Percentiles rank a stretch among this genome's conserved stretches.
phyloP scores from a whole-genome alignment of 2,797 vertebrate genomes.

The Hapalemur alaotrensis region DNA sequence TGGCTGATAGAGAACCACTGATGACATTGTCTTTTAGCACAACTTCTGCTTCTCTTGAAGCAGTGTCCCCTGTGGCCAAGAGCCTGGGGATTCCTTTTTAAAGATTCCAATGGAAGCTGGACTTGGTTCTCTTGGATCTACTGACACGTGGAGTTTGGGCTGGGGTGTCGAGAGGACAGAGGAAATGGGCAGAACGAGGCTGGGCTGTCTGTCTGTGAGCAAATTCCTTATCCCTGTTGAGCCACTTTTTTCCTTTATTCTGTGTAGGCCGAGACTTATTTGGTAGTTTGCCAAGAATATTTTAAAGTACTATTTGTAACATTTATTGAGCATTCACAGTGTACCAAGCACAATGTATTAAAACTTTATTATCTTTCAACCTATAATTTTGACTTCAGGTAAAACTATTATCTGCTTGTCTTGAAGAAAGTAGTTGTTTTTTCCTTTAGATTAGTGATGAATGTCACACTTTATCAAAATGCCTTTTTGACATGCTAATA shows the following conservation, averaged over 20 bases:
- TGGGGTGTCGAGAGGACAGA: neutral
- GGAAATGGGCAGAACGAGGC: neutral
- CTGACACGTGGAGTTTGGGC: fast-evolving
- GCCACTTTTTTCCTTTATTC: neutral
- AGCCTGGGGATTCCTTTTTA: neutral
- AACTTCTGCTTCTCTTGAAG: neutral
- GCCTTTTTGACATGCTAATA: neutral
- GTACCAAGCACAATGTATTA: neutral
- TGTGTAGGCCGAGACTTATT: neutral
- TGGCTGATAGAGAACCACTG: neutral
- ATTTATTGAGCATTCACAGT: neutral
- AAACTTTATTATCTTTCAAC: neutral
- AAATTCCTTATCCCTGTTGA: neutral
- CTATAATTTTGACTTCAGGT: neutral
- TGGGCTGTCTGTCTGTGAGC: neutral
- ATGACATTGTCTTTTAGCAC: neutral
- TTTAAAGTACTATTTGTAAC: neutral
- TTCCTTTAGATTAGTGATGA: neutral
- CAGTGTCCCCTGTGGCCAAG: fast-evolving
- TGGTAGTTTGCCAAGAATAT: neutral
- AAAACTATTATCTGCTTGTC: neutral
- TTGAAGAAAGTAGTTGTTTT: neutral
- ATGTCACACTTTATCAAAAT: neutral
- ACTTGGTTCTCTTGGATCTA: neutral
- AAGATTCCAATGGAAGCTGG: neutral